Conservation (phyloP, 2,888 invertebrate species). For the Eledona agricola region DNA sequence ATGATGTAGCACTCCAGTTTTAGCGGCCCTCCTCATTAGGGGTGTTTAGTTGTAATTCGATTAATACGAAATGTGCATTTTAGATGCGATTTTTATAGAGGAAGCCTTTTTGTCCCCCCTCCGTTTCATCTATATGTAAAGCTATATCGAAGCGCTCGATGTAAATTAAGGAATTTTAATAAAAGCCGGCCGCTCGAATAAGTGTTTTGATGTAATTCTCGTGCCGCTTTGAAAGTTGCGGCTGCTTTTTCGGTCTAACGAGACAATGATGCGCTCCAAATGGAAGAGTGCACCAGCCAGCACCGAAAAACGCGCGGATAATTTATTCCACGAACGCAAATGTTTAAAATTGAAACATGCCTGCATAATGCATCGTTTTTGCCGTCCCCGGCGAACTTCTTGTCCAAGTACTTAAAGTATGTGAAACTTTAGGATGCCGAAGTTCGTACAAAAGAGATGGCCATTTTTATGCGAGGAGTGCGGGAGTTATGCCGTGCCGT, state of each 20-base stretch:
- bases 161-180: slow-evolving; percentile 37
- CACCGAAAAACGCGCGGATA: slow-evolving; percentile 4
- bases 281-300: slow-evolving; percentile 19
- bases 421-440: slow-evolving; percentile 18
- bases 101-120: slow-evolving; percentile 9
- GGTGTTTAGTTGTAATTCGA: slow-evolving; percentile 22
- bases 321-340: slow-evolving; percentile 23
- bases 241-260: slow-evolving; percentile 24
- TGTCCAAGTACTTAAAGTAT: slow-evolving; percentile 23
- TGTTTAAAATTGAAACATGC: slow-evolving; percentile 19
- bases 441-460: slow-evolving; percentile 20
- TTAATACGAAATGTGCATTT: slow-evolving; percentile 17
- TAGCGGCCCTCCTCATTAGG: not conserved
- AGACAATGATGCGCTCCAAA: slow-evolving; percentile 29
- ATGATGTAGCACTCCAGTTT: slow-evolving; percentile 23
- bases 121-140: slow-evolving; percentile 33
- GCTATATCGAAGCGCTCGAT: slow-evolving; percentile 29
- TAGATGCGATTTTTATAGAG: slow-evolving; percentile 10
- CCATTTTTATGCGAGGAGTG: slow-evolving; percentile 12
- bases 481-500: slow-evolving; percentile 9
- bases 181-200: slow-evolving; percentile 33
- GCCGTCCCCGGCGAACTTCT: slow-evolving; percentile 18
- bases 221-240: slow-evolving; percentile 28
- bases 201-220: slow-evolving; percentile 30
- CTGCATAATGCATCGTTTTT: slow-evolving; percentile 27